Base-by-base conservation (phyloP, 2,113 vertebrate species). In the Vulpes vulpes region DNA sequence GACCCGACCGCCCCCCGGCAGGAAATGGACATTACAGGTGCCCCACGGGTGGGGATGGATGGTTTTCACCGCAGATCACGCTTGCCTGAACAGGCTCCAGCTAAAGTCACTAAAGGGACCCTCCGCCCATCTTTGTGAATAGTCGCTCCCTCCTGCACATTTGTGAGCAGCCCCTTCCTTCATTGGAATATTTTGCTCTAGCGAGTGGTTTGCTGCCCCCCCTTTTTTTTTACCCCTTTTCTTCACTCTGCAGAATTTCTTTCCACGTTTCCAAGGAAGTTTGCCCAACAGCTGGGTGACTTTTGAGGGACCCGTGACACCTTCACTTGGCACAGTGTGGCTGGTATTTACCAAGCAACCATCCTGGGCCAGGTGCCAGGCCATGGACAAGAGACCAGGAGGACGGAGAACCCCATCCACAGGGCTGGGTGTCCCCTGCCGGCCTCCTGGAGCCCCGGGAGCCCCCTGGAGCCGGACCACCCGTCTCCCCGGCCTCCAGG, bases 1-100 rank as follows among this genome's bases (percentile, higher is more conserved):
- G 25, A 25, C 55, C 32, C 16, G 3, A 1, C 23, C 9, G 7
- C 0, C 0, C 2, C 57, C 49, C 10, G 55, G 11, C 35, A 20
- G 55, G 62, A 38, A 17, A 14, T 3, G 38, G 71, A 38, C 17
- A 0, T 38, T 3, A n/a, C 8, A 64, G 30, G 62, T 3, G 6
- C 32, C 71, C 53, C 11, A 1, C 2, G 6, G 19, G 62, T 30
- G 14, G 30, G 53, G 7, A 10, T 7, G 2, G 57, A 20, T 14
- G 16, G 16, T 35, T 79, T 27, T 11, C 23, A 12, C 55, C 32
- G 23, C 32, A 32, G 51, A 25, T 5, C 43, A 8, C 8, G 11
- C 7, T 32, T 71, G 17, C 57, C 8, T 57, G 51, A 20, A 57
- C 51, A 84, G 38, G 32, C 19, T 30, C 11, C 43, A 19, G 3